phyloP scores from a whole-genome alignment of 2,113 vertebrate species.

The Hiodon alosoides region DNA sequence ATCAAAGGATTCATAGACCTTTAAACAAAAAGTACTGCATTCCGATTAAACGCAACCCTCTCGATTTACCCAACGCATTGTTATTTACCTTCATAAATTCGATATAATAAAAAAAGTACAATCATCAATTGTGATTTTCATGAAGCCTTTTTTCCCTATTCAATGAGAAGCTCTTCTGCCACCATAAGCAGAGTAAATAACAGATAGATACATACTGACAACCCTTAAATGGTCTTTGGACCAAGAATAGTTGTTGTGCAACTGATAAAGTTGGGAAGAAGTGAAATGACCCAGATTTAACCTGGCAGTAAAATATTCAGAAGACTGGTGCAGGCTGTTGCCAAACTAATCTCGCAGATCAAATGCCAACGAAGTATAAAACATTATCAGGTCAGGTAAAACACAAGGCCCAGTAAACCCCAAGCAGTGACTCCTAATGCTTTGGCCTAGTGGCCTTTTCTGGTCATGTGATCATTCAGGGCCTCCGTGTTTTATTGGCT shows the following conservation, averaged over 20 bases:
- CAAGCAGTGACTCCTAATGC: neutral
- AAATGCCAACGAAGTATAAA: conserved; percentile 22
- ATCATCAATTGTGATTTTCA: neutral
- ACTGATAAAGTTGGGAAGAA: neutral
- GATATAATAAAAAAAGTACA: neutral
- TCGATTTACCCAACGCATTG: neutral
- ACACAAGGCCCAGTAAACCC: conserved; percentile 15
- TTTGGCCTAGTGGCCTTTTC: conserved; percentile 11
- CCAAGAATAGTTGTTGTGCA: neutral
- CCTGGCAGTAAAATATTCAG: neutral
- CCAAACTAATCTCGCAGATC: conserved; percentile 11
- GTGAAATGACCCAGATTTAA: neutral
- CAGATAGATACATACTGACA: too few relatives aligned
- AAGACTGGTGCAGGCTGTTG: neutral
- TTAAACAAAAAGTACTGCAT: conserved; percentile 11
- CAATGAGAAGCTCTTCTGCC: neutral
- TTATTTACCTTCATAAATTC: neutral
- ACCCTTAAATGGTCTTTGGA: too few relatives aligned
- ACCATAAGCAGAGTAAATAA: neutral
- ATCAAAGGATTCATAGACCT: conserved; percentile 14
- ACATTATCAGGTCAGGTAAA: conserved; percentile 16
- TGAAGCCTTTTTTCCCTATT: neutral
- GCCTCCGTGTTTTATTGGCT: conserved; percentile 6
- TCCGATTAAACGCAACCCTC: neutral
- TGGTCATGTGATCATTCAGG: neutral